Evolutionary conservation across 2,888 invertebrate genomes (phyloP), one percentile per base, ranked within the genome.

Genomic region (Zygogramma bicolorata): DNA sequence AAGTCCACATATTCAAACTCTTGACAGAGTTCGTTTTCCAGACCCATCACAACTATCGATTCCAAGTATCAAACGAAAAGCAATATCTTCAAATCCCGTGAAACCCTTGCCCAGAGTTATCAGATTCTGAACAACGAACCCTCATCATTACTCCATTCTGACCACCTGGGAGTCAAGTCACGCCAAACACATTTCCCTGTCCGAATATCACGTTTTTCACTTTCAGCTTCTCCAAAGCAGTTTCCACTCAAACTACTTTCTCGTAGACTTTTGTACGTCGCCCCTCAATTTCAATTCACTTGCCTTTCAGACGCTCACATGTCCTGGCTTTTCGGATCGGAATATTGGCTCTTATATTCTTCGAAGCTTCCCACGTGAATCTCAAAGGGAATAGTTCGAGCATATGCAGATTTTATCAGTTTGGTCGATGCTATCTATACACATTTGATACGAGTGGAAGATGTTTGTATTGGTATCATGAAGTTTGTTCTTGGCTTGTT

Each of bases 231-330:
- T 31, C 31, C 25, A 3, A 31, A 63, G 42, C 49, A 46, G 31
- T 62, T 65, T 34, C 61, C 71, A 67, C 71, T 71, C 40, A 57
- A 57, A 58, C 57, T 62, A 62, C 40, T 58, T 58, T 25, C 27
- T 59, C 42, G 15, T 59, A 40, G 42, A 15, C 59, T 42, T 31
- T 67, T 34, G 40, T 59, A 25, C 15, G 38, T 58, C 10, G 46
- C 49, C 40, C 42, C 61, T 59, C 70, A 59, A 40, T 42, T 65
- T 61, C 70, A 65, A 65, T 65, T 65, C 38, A 60, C 38, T 49
- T 34, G 57, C 31, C 65, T 61, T 69, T 65, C 22, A 57, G 46
- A 60, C 65, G 38, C 49, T 70, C 40, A 59, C 60, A 59, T 61
- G 8, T 7, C 18, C 25, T 42, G 20, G 46, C 4, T 42, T 34